Evolutionary conservation across 2,797 vertebrate genomes (phyloP), one percentile per base, ranked within the genome.

Genomic region (Hyperoplus lanceolatus): DNA sequence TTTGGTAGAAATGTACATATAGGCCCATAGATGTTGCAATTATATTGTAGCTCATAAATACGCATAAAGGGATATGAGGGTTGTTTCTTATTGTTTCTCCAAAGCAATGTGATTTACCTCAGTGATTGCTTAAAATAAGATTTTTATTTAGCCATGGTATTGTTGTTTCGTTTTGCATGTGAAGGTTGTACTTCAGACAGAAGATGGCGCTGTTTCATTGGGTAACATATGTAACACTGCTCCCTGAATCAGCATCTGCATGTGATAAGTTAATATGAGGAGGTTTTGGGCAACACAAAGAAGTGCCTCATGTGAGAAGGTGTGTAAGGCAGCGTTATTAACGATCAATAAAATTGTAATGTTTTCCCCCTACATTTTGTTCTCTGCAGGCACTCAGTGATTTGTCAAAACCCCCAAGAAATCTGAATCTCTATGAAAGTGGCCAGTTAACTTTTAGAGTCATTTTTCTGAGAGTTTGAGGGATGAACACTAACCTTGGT

Each of bases 121-220:
- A 48, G 48, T 68, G 41, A 70, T 48, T 38, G 9, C 45, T 80
- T 80, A n/a, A 65, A 76, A 71, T 43, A 54, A 48, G 6, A 5
- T 48, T 43, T 64, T 61, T 55, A 3, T 81, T 73, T 54, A 61
- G 18, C 16, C 13, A 43, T 48, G 54, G n/a, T 63, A 42, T 60
- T 43, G 36, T 10, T 56, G 4, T 71, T 11, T 51, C 2, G 12
- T 13, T 55, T 16, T 61, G 15, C 51, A 29, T 38, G 10, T 75
- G 9, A 45, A 43, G 10, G 79, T 80, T 83, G 1, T 59, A 65
- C 13, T 51, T 64, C 46, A 15, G 58, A 79, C 93, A 86, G 61
- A 74, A 85, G 93, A 67, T 89, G 93, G 92, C 84, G 62, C 77
- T 81, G 75, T 93, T 87, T 89, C 80, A 64, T 51, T 56, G 61